Evolutionary conservation across 2,797 vertebrate genomes (phyloP).

Genomic region (Argya squamiceps): DNA sequence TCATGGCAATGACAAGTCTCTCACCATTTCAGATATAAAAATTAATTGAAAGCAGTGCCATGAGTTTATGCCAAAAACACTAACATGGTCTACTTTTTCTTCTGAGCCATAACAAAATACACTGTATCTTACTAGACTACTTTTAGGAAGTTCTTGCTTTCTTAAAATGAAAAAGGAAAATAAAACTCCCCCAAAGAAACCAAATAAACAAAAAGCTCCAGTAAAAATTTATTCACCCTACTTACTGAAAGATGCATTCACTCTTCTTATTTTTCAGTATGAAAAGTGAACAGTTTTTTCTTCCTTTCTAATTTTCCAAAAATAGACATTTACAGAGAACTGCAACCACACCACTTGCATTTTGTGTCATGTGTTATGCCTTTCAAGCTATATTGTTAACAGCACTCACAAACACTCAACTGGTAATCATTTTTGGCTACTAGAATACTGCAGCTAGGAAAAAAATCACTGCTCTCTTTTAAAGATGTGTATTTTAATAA

Average conservation of each 20-base stretch:
- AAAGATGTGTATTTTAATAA: background rate
- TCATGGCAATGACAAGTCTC: background rate
- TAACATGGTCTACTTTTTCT: background rate
- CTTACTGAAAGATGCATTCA: background rate
- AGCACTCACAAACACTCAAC: background rate
- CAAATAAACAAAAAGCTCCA: background rate
- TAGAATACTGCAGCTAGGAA: background rate
- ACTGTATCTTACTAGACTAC: background rate
- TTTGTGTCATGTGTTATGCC: background rate
- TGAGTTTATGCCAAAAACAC: background rate
- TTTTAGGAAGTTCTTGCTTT: background rate
- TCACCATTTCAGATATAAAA: background rate
- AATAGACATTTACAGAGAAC: background rate
- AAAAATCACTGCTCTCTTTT: background rate
- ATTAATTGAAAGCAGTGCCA: background rate
- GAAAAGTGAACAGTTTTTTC: background rate
- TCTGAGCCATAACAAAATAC: background rate
- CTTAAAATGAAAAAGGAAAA: background rate
- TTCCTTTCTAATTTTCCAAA: background rate
- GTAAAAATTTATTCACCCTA: background rate
- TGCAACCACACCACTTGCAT: background rate
- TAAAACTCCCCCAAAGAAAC: accelerated
- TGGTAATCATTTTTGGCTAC: background rate
- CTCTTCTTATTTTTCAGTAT: background rate
- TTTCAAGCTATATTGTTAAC: background rate